Conservation (phyloP, 2,113 vertebrate genomes). For the Orthonyx spaldingii region DNA sequence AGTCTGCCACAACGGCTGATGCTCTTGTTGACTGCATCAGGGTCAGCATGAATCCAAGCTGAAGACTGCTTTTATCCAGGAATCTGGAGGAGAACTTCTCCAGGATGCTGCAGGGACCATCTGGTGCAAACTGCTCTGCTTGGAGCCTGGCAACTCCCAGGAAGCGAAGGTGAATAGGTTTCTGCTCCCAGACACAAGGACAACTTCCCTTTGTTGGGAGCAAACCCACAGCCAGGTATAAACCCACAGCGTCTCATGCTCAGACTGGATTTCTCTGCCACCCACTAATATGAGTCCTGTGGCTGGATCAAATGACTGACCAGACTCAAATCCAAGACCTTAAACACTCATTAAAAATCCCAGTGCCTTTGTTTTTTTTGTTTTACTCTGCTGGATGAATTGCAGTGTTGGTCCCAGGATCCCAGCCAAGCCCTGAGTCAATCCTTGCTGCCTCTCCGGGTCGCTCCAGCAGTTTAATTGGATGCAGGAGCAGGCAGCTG, state of each 20-base stretch:
- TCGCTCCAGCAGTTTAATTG: background rate
- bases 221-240: background rate
- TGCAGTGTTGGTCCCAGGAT: background rate
- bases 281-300: background rate
- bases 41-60: background rate
- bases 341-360: slow-evolving; percentile 31
- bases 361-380: background rate
- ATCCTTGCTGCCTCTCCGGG: background rate
- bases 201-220: too few species aligned
- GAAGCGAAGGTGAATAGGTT: background rate
- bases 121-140: slow-evolving; percentile 8
- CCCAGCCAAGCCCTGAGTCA: slow-evolving; percentile 32
- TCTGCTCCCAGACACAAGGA: background rate
- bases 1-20: background rate
- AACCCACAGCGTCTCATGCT: background rate
- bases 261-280: slow-evolving; percentile 33
- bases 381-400: background rate
- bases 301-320: slow-evolving; percentile 31
- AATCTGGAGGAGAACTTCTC: background rate
- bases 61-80: background rate
- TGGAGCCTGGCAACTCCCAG: background rate
- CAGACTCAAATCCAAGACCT: slow-evolving; percentile 28
- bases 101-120: slow-evolving; percentile 15
- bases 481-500: background rate
- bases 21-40: background rate